phyloP scores from a whole-genome alignment of 2,797 vertebrate genomes.

The Vespertilio murinus region DNA sequence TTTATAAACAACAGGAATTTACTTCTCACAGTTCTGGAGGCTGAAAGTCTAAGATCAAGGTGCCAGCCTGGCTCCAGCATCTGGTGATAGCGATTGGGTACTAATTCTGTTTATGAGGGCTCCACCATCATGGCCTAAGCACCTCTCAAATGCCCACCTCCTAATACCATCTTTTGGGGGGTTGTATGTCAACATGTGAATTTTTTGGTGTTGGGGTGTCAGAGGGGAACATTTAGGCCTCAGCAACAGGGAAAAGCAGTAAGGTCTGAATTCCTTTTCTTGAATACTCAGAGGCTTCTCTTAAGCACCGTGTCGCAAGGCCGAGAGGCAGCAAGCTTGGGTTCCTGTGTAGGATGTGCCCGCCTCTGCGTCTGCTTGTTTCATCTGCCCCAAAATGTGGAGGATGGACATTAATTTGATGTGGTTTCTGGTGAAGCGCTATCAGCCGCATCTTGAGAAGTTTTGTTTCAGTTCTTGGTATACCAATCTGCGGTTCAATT shows the following conservation, averaged over 20 bases:
- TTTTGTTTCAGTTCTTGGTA: background rate
- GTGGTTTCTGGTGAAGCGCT: background rate
- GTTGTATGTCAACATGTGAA: background rate
- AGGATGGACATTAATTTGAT: background rate
- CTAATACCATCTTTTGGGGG: background rate
- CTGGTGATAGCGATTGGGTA: background rate
- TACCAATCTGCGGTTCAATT: background rate
- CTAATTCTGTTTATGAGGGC: background rate
- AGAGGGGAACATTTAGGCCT: background rate
- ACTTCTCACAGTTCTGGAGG: background rate
- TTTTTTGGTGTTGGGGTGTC: background rate
- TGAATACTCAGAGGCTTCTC: background rate
- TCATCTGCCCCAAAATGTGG: background rate
- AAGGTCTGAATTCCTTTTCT: background rate
- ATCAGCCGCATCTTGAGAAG: background rate
- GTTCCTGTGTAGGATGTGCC: background rate
- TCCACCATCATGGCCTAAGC: background rate
- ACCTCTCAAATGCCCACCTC: background rate
- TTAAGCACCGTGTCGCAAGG: rapidly evolving
- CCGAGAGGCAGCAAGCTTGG: background rate
- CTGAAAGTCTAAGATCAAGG: background rate
- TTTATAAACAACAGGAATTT: background rate
- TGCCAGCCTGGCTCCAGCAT: background rate
- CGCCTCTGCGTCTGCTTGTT: background rate
- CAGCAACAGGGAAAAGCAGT: background rate